Conservation (phyloP, 35 echinoderm and acorn worm species). For the Hemicentrotus pulcherrimus region DNA sequence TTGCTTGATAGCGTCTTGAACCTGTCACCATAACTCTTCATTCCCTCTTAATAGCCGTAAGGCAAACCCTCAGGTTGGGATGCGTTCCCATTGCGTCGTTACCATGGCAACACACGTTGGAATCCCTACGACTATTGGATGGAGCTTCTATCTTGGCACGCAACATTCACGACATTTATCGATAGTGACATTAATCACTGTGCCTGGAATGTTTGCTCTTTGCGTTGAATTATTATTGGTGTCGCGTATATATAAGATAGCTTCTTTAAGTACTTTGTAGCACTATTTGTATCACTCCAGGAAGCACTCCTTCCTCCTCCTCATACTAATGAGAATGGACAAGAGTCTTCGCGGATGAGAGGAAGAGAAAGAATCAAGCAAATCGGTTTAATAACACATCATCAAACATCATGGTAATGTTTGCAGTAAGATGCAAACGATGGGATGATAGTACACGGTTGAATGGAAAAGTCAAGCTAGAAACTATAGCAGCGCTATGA, state of each 20-base stretch:
- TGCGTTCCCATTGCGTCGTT: neutral
- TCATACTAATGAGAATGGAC: neutral
- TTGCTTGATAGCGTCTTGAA: neutral
- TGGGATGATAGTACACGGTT: neutral
- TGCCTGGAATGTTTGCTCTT: neutral
- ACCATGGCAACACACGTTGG: neutral
- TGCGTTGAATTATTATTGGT: neutral
- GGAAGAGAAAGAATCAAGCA: neutral
- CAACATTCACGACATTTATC: neutral
- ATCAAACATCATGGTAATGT: neutral
- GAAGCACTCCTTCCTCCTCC: neutral
- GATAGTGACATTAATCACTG: neutral
- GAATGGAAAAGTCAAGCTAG: neutral
- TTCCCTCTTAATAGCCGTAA: neutral
- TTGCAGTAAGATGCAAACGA: neutral
- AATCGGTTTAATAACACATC: neutral
- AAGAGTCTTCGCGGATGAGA: neutral
- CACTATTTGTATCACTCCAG: neutral
- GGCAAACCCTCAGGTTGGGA: neutral
- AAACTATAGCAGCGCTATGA: no score
- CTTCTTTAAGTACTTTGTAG: neutral
- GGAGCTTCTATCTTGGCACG: no score
- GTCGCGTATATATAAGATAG: neutral
- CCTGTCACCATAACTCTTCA: neutral
- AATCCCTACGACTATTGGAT: neutral